Conservation (phyloP, 1,140 invertebrate species). For the Zaprionus inermis region DNA sequence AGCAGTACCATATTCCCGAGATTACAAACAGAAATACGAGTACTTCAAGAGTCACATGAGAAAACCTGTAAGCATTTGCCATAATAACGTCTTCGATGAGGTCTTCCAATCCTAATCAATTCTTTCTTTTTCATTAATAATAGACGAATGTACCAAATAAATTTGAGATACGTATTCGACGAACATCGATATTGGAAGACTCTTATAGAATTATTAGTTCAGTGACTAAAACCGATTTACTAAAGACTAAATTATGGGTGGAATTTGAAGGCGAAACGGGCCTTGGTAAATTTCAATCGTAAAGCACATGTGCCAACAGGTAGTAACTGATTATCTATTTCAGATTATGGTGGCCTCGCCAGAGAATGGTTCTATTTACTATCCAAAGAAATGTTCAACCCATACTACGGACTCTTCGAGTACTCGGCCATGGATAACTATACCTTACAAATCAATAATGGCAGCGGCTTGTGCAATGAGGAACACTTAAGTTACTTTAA, state of each 20-base stretch:
- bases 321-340: background rate
- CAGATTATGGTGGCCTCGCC: conserved; percentile 98
- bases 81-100: conserved; percentile 43
- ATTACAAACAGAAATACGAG: conserved; percentile 99
- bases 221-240: conserved; percentile 92
- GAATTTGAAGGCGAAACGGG: conserved; percentile 99
- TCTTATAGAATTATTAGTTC: conserved; percentile 96
- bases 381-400: conserved; percentile 99
- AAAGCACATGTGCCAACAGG: background rate
- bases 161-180: conserved; percentile 97
- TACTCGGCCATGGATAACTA: conserved; percentile 99
- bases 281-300: conserved; percentile 66
- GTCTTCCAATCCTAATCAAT: background rate
- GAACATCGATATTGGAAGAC: conserved; percentile 97
- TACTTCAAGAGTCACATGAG: conserved; percentile 97
- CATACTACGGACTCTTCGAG: conserved; percentile 99
- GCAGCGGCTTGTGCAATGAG: conserved; percentile 98
- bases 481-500: conserved; percentile 99
- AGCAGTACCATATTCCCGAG: conserved; percentile 98
- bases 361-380: conserved; percentile 99
- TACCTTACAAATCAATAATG: conserved; percentile 99
- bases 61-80: conserved; percentile 92
- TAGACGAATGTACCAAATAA: conserved; percentile 98
- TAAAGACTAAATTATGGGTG: conserved; percentile 99
- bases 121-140: background rate